Evolutionary conservation across 2,888 invertebrate genomes (phyloP).

Genomic region (Chrysolina oricalcia): DNA sequence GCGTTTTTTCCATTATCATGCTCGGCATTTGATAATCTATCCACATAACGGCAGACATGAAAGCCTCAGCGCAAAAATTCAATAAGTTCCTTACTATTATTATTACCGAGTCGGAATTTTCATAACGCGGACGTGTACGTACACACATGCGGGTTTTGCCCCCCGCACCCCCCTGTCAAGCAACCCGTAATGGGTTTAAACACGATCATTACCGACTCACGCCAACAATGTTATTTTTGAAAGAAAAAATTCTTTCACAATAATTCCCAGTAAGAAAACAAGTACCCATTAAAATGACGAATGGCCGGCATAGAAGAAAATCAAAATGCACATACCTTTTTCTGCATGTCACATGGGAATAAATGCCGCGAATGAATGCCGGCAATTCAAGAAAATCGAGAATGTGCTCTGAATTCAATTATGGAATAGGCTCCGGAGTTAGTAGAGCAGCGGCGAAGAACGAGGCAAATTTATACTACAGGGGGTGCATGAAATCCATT

Average conservation of each 20-base stretch:
- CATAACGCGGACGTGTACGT: conserved; percentile 23
- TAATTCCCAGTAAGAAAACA: conserved; percentile 65
- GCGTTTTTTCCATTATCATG: background rate
- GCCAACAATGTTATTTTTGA: conserved; percentile 61
- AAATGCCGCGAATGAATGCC: conserved; percentile 62
- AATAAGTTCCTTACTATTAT: conserved; percentile 11
- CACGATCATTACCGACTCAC: conserved; percentile 62
- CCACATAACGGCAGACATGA: conserved; percentile 1
- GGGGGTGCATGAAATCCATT: background rate
- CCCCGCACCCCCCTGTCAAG: conserved; percentile 30
- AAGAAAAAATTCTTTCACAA: conserved; percentile 61
- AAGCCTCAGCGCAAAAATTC: background rate
- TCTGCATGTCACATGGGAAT: conserved; percentile 64
- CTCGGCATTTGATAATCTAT: background rate
- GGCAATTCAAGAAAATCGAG: conserved; percentile 65
- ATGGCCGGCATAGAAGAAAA: conserved; percentile 62
- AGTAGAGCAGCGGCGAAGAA: conserved; percentile 14
- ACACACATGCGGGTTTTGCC: conserved; percentile 30
- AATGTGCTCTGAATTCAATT: conserved; percentile 67
- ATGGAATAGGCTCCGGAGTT: conserved; percentile 45
- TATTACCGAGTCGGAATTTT: conserved; percentile 29
- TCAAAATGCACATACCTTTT: conserved; percentile 67
- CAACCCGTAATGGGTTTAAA: conserved; percentile 38
- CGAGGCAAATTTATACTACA: background rate
- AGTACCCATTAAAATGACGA: conserved; percentile 67